Base-by-base conservation (phyloP, 2,113 vertebrate species). In the Cygnus atratus region DNA sequence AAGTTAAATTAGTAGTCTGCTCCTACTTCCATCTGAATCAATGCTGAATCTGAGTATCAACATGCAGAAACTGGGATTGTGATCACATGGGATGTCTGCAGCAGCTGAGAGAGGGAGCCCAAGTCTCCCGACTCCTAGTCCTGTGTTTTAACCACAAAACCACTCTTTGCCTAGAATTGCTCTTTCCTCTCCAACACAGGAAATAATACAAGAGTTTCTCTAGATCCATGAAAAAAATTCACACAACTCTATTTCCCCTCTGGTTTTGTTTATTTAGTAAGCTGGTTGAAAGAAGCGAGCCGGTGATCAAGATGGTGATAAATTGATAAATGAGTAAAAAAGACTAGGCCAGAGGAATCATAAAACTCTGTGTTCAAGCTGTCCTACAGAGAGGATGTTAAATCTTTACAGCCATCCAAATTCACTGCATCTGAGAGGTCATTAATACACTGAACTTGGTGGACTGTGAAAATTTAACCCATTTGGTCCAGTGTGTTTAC, bases 261-360 rank as follows among this genome's bases (percentile, higher is more conserved):
- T 54, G 4, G 3, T 71, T 90, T 73, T 80, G 7, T 58, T 82
- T 86, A 24, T 50, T 73, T 90, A 35, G 37, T 70, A 88, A 70
- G 5, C 35, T 50, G 26, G 22, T 73, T 13, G 11, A 88, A n/a
- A 2, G 2, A 15, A 91, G 43, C 3, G 78, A 58, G 43, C 62
- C 0, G 0, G 14, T 67, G n/a, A 29, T 33, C 3, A 81, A 54
- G 43, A 71, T 0, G 0, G 13, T n/a, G n/a, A n/a, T n/a, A n/a
- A n/a, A n/a, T n/a, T 67, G n/a, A 29, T 28, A 92, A 78, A 52
- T 28, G 15, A 62, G 41, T 1, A 3, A 50, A 76, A 3, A 77
- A 55, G 28, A 46, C 19, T 75, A 25, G 28, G 68, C 22, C 1
- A 74, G 54, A 62, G 25, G 67, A 86, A 58, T 10, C 0, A 0